Base-by-base conservation (phyloP, 2,113 vertebrate species). In the Acanthisitta chloris region DNA sequence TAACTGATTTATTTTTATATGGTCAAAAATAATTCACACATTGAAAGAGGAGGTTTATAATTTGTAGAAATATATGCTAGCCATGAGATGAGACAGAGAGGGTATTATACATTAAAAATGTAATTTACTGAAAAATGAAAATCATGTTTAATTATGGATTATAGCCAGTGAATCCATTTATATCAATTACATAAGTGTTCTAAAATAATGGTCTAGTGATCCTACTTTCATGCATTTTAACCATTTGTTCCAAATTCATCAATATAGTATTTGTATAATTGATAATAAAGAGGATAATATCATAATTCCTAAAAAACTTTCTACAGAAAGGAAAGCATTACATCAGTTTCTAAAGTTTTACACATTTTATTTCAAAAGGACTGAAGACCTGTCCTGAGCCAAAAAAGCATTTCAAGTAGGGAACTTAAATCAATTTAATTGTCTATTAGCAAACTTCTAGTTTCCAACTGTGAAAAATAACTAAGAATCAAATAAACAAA, bases 391-490 rank as follows among this genome's bases (percentile, higher is more conserved):
- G 9, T 71, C 13, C 3, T 58, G 9, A 85, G 34, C n/a, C 4
- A 54, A 45, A 34, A 64, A 55, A 26, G 12, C 61, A 15, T 43
- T 79, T 82, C 20, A 70, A 46, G 26, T 19, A 45, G 28, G 23
- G 20, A 48, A 38, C 2, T 31, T 85, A 8, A 57, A 34, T 74
- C 12, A 45, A 29, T 73, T 36, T 49, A 34, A 70, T 46, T 33
- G 0, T 1, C 13, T 9, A 14, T 66, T 67, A 71, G 2, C 2
- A 67, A 42, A 58, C 1, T 23, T 80, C 57, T 59, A 1, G 1
- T 58, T 85, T 54, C 9, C 7, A 34, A 33, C 54, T 70, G 51
- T 64, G 19, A 67, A 92, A 94, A 93, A 52, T 19, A 65, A 28
- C 10, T 52, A 73, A 18, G 2, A 45, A 67, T 45, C 4, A 52